Evolutionary conservation across 2,113 vertebrate species (phyloP), one percentile per base, ranked within the genome.

Genomic region (Tricholaema leucomelas): DNA sequence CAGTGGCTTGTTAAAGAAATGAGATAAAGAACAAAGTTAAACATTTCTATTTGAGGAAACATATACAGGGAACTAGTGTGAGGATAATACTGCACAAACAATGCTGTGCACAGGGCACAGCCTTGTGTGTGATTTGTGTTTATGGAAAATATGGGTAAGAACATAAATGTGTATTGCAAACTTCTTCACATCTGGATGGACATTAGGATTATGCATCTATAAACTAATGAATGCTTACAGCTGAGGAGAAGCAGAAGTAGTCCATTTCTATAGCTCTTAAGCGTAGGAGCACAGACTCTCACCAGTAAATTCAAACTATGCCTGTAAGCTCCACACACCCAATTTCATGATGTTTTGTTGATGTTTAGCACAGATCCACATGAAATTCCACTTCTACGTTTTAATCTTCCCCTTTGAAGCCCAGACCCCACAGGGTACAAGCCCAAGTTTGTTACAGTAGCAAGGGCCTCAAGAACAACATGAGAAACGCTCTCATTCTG

Each of bases 371-470:
- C 20, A 46, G 21, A 35, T 24, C 20, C 19, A 4, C 2, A 30
- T 2, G 44, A 84, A 90, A 60, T 55, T 52, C 64, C 40, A 31
- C 66, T 30, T 17, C 35, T 9, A 65, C 40, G 21, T 60, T 61
- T 74, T 25, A 83, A 67, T 5, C 31, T 64, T 83, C 44, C 50
- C 9, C 21, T 64, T 48, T 27, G 33, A 72, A 88, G 70, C 58
- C 35, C 72, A 66, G 50, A 58, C 64, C 52, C 12, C 70, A 42
- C 38, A 64, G 27, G 40, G 40, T 16, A 36, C 2, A 31, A 3
- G 13, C 5, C 2, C 0, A 0, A 44, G 25, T 25, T 50, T 52
- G 67, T 4, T 78, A 54, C 52, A 59, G 46, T 27, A 76, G 28
- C 33, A 46, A 66, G 30, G 90, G 55, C 24, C 67, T 73, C 31